Percentiles rank a stretch among this genome's conserved stretches.
Evolutionary conservation across 2,113 vertebrate species (phyloP).

Genomic region (Ia io): DNA sequence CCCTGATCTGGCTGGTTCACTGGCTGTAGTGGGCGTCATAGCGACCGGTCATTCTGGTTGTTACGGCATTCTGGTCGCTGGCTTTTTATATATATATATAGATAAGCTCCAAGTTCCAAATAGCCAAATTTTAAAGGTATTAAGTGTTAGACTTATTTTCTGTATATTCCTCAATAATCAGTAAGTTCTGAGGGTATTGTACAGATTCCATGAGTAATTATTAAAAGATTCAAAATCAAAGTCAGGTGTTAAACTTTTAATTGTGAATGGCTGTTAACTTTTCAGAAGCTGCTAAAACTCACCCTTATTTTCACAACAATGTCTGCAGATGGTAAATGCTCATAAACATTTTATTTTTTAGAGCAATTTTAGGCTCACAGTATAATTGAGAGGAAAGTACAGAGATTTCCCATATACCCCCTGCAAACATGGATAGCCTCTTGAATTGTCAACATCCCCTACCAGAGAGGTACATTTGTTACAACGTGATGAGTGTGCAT

Average conservation of each 20-base stretch:
- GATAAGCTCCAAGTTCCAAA: not conserved
- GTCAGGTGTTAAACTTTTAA: not conserved
- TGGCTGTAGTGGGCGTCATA: too few species aligned
- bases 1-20: too few species aligned
- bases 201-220: not conserved
- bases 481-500: not conserved
- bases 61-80: too few species aligned
- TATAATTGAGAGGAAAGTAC: conserved; percentile 3
- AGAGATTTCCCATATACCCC: not conserved
- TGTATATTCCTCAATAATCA: not conserved
- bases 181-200: not conserved
- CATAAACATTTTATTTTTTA: not conserved
- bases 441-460: not conserved
- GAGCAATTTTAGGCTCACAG: not conserved
- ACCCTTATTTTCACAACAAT: not conserved
- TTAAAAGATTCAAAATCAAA: not conserved
- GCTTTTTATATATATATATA: too few species aligned
- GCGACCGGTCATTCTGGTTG: too few species aligned
- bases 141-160: not conserved
- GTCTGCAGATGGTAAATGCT: not conserved
- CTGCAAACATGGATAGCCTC: not conserved
- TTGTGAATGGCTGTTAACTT: not conserved
- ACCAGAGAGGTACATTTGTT: not conserved
- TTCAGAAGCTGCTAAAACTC: not conserved
- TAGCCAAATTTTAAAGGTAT: not conserved